Evolutionary conservation across 2,888 invertebrate genomes (phyloP).

Genomic region (Loripinus fragilis): DNA sequence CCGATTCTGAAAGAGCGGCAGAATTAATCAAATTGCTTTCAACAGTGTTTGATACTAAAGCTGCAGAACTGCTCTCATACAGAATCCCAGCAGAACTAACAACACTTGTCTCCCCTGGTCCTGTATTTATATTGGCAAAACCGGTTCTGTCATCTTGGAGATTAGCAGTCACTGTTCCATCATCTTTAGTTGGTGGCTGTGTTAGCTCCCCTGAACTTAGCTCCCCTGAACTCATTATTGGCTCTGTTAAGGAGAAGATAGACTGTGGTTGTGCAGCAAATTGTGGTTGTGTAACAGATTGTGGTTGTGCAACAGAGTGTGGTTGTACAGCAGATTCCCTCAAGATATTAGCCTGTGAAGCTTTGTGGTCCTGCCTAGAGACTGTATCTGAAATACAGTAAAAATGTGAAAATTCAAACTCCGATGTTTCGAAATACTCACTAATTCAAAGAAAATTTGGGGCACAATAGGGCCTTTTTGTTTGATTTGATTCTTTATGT

Average conservation of each 20-base stretch:
- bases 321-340: neutral
- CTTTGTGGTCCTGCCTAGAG: neutral
- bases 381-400: neutral
- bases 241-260: neutral
- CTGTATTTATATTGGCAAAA: too few species aligned
- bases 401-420: too few species aligned
- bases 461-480: too few species aligned
- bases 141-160: too few species aligned
- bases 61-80: neutral
- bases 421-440: too few species aligned
- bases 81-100: neutral
- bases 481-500: too few species aligned
- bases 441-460: too few species aligned
- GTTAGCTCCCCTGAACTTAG: neutral
- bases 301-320: too few species aligned
- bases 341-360: neutral
- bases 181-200: neutral
- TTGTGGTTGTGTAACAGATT: too few species aligned
- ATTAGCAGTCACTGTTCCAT: too few species aligned
- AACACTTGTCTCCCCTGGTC: neutral
- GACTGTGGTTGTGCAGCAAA: neutral
- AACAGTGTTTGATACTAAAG: neutral
- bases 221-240: neutral
- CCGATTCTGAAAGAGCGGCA: neutral
- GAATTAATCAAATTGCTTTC: neutral